Evolutionary conservation across 1,140 invertebrate genomes (phyloP), one percentile per base, ranked within the genome.

Genomic region (Macrobrachium nipponense): DNA sequence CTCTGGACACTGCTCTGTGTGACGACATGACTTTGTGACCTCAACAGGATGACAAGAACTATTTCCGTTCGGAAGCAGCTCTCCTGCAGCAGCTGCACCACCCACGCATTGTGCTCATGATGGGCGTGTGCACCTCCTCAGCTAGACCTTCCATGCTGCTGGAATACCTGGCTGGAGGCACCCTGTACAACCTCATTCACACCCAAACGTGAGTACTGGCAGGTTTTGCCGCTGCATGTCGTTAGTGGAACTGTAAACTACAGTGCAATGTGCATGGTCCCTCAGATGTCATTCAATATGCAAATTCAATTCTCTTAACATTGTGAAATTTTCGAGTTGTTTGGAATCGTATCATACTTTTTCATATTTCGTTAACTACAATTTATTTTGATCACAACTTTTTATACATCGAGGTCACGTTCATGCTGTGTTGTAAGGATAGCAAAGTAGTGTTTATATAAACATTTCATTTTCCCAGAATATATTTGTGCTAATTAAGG

Each of bases 31-130:
- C 76, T 15, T 60, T 60, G 51, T 60, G 20, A 51, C 51, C 15
- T 77, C 59, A 23, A 15, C 84, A 89, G 88, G 88, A 89, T 59
- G 88, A 89, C 70, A 89, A 89, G 77, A 89, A 89, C 66, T 89
- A 89, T 78, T 89, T 89, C 64, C 86, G 88, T 17, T 89, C 88
- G 15, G 88, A 89, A 79, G 86, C 88, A 58, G 88, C 88, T 14
- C 81, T 89, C 61, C 85, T 89, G 66, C 88, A 89, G 82, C 88
- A 89, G 82, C 72, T 89, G 66, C 88, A 89, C 81, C 88, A 89
- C 75, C 88, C 88, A 0, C 80, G 88, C 27, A 60, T 89, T 51
- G 88, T 89, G 61, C 88, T 89, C 44, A 77, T 89, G 77, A 89
- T 89, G 88, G 88, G 88, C 6, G 88, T 89, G 79, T 89, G 88